phyloP scores from a whole-genome alignment of 2,888 invertebrate genomes.

The Caenorhabditis plicata region DNA sequence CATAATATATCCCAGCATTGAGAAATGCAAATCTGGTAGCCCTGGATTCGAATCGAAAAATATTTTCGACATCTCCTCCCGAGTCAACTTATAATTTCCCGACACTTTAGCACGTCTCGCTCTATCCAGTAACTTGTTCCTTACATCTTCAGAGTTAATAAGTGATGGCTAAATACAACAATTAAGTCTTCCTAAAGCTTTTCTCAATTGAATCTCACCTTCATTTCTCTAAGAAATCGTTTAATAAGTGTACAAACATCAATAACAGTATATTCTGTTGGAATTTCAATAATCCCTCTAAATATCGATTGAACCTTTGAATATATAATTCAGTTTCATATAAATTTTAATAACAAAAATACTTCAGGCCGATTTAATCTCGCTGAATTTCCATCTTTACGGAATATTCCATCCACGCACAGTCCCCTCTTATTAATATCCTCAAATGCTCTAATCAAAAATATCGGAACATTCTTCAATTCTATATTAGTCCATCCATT shows the following conservation, averaged over 20 bases:
- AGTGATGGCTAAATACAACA: constrained; percentile 13
- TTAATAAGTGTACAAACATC: constrained; percentile 54
- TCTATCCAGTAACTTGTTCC: constrained; percentile 9
- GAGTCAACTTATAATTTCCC: constrained; percentile 9
- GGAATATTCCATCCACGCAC: constrained; percentile 50
- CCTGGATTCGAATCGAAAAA: constrained; percentile 6
- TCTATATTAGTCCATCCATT: constrained; percentile 25
- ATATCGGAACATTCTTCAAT: constrained; percentile 33
- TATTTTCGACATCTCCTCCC: constrained; percentile 23
- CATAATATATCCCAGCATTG: constrained; percentile 50
- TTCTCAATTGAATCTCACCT: constrained; percentile 1
- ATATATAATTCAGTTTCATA: no score
- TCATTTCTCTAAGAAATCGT: constrained; percentile 47
- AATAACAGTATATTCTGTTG: constrained; percentile 41
- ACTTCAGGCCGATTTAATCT: constrained; percentile 30
- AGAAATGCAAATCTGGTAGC: constrained; percentile 23
- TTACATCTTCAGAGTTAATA: constrained; percentile 32
- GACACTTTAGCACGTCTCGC: constrained; percentile 17
- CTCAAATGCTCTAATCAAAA: constrained; percentile 52
- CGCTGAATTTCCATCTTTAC: constrained; percentile 46
- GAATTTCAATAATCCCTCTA: constrained; percentile 35
- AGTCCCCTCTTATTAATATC: constrained; percentile 36
- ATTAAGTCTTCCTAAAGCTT: background rate
- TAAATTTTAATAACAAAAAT: no score
- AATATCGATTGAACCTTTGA: constrained; percentile 31